These are phyloP conservation scores for Chloroclystis v-ata DNA, from an alignment of 2,888 invertebrate species.

Conservation along the genomic window DNA sequence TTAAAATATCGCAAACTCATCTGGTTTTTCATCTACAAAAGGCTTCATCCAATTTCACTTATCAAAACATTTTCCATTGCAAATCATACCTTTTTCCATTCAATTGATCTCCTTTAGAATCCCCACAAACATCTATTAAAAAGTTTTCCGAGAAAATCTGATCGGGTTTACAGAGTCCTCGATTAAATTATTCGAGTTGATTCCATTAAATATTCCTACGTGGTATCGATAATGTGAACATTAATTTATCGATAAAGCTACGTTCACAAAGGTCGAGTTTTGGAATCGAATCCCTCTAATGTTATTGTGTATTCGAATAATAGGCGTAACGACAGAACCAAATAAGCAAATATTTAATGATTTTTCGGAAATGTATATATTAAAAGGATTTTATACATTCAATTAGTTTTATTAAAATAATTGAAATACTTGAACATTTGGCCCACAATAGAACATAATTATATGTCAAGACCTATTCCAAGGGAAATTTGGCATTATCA, in stretches of 20 bases:
- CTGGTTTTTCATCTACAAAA: background rate
- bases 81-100: background rate
- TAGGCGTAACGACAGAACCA: no score
- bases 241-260: slow-evolving; percentile 21
- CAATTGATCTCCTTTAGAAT: slow-evolving; percentile 4
- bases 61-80: background rate
- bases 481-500: no score
- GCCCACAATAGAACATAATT: no score
- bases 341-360: no score
- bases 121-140: slow-evolving; percentile 15
- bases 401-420: no score
- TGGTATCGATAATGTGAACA: slow-evolving; percentile 24
- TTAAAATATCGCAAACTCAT: no score
- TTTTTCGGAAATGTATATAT: no score
- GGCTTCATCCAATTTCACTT: background rate
- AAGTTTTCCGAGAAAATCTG: slow-evolving; percentile 27
- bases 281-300: background rate
- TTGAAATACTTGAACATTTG: no score
- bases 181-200: slow-evolving; percentile 37
- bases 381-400: no score
- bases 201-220: slow-evolving; percentile 32
- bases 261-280: background rate
- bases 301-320: no score
- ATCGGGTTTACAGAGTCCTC: slow-evolving; percentile 34
- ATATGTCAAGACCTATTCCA: no score